These are phyloP conservation scores for Ctenopoma multispine DNA, from an alignment of 2,797 vertebrate genomes.

Conservation along the genomic window DNA sequence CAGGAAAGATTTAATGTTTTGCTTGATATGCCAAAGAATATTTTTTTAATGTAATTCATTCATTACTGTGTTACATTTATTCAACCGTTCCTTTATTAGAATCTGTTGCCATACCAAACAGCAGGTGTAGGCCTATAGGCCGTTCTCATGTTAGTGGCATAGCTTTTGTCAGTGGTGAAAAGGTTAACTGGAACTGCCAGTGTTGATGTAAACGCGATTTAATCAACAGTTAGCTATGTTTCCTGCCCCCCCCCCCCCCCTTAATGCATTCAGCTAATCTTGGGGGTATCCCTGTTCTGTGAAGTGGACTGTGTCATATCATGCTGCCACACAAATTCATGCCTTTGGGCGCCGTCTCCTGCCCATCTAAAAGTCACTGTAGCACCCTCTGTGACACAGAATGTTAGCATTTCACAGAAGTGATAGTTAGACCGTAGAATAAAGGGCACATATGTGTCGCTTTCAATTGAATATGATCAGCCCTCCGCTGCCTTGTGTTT, in stretches of 20 bases:
- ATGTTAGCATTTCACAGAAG: slow-evolving; percentile 78
- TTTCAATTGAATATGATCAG: slow-evolving; percentile 79
- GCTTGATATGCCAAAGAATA: background rate
- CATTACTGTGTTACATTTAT: background rate
- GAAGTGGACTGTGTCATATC: slow-evolving; percentile 77
- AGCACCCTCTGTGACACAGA: slow-evolving; percentile 79
- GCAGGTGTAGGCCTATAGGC: slow-evolving; percentile 46
- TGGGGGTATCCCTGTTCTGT: slow-evolving; percentile 70
- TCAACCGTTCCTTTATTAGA: background rate
- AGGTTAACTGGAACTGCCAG: slow-evolving; percentile 72
- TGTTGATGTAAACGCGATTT: slow-evolving; percentile 69
- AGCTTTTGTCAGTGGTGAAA: slow-evolving; percentile 70
- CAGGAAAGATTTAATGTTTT: slow-evolving; percentile 6
- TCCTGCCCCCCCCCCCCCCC: slow-evolving; percentile 54
- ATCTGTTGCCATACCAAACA: slow-evolving; percentile 11
- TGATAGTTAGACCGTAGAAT: slow-evolving; percentile 73
- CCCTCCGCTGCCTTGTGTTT: slow-evolving; percentile 47
- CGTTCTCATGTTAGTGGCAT: slow-evolving; percentile 51
- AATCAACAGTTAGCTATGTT: slow-evolving; percentile 74
- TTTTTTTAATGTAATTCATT: background rate
- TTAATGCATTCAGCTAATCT: slow-evolving; percentile 72
- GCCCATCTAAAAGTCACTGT: slow-evolving; percentile 78
- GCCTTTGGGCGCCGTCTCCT: slow-evolving; percentile 58
- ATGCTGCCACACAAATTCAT: slow-evolving; percentile 67
- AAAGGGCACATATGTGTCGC: slow-evolving; percentile 80